Percentiles rank a stretch among this genome's conserved stretches.
These are phyloP conservation scores for Falco concolor DNA, from an alignment of 2,797 vertebrate species.

Conservation along the genomic window DNA sequence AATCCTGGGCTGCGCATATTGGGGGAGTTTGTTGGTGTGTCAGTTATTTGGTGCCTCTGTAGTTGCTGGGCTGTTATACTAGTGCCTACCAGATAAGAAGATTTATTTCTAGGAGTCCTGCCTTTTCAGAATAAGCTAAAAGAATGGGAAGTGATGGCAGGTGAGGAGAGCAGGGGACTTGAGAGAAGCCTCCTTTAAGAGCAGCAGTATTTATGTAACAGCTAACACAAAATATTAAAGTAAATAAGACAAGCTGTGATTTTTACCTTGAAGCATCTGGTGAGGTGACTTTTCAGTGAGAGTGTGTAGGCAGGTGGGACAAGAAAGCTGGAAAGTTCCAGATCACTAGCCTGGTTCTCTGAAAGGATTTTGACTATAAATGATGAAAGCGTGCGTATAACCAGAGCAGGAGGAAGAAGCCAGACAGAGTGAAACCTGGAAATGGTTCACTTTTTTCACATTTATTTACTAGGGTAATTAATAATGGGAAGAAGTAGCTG, in stretches of 20 bases:
- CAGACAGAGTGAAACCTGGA: background rate
- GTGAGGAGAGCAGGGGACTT: background rate
- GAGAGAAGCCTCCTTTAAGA: background rate
- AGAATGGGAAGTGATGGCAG: background rate
- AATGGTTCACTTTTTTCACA: background rate
- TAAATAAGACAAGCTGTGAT: background rate
- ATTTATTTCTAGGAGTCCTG: background rate
- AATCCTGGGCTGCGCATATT: background rate
- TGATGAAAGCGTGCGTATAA: background rate
- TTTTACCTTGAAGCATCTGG: conserved; percentile 17
- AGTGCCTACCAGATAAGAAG: background rate
- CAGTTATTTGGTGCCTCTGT: background rate
- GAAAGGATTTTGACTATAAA: background rate
- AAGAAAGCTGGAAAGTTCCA: background rate
- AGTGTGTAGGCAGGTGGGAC: background rate
- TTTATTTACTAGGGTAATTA: background rate
- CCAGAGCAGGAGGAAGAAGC: background rate
- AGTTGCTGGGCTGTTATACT: background rate
- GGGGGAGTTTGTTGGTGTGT: background rate
- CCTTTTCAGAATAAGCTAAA: background rate
- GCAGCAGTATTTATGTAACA: background rate
- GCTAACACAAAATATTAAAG: background rate
- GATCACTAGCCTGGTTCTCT: background rate
- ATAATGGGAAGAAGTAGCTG: background rate
- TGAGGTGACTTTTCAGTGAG: background rate